These are phyloP conservation scores for Notamacropus eugenii DNA, from an alignment of 2,797 vertebrate genomes.

Conservation along the genomic window DNA sequence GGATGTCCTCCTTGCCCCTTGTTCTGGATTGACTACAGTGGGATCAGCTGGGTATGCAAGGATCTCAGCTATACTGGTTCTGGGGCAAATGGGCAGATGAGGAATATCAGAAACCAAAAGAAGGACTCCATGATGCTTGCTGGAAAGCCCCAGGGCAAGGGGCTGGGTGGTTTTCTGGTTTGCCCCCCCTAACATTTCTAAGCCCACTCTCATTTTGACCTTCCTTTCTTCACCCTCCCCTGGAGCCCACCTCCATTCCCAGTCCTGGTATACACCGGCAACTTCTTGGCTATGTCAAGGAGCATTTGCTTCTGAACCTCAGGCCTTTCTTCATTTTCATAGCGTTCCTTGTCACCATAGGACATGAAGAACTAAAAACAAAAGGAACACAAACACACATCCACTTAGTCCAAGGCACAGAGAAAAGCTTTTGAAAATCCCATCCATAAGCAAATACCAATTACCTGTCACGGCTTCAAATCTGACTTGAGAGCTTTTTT, in stretches of 20 bases:
- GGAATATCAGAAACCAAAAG: not conserved
- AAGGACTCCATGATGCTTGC: constrained; percentile 17
- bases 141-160: not conserved
- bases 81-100: not conserved
- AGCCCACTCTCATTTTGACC: constrained; percentile 32
- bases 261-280: constrained; percentile 94
- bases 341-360: constrained; percentile 94
- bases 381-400: constrained; percentile 1
- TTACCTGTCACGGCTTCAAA: constrained; percentile 16
- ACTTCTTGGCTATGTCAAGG: constrained; percentile 91
- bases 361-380: constrained; percentile 93
- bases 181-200: constrained; percentile 5
- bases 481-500: not conserved
- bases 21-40: not conserved
- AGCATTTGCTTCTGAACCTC: constrained; percentile 96
- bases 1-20: not conserved
- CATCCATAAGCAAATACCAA: constrained; percentile 50
- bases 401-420: constrained; percentile 52
- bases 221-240: not conserved
- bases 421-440: constrained; percentile 48
- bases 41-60: not conserved
- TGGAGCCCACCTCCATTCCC: constrained; percentile 91
- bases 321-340: constrained; percentile 94
- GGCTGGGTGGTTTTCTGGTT: not conserved
- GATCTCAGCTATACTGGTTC: not conserved